Evolutionary conservation across 2,888 invertebrate genomes (phyloP), one percentile per base, ranked within the genome.

Genomic region (Drosophila neonasuta): DNA sequence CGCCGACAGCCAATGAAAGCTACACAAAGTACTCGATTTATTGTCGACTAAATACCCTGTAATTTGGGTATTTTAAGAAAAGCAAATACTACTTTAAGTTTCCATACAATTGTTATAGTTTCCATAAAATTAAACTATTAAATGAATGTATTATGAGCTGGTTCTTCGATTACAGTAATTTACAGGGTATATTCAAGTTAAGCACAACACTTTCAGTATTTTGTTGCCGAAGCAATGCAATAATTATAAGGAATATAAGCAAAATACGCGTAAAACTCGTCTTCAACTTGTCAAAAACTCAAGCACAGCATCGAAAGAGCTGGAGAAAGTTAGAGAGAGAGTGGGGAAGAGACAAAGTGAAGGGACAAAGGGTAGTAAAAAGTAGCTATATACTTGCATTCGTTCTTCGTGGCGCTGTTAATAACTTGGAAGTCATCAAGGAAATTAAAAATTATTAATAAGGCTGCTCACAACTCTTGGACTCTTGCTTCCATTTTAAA

Each of bases 401-500:
- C 49, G 56, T 59, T 66, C 44, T 30, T 48, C 55, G 61, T 60
- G 74, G 49, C 76, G 80, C 83, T 88, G 81, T 80, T 86, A 88
- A 86, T 87, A 89, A 87, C 81, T 88, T 88, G 79, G 79, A 71
- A 86, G 87, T 88, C 89, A 89, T 89, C 84, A 86, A 87, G 89
- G 88, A 89, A 88, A 88, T 88, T 89, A 86, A 89, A 87, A 88
- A 87, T 88, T 89, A 88, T 89, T 88, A 87, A 88, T 89, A 88
- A 89, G 83, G 75, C 74, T 62, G 67, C 68, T 64, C 59, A 65
- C 50, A 67, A 68, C 51, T 62, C 69, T 74, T 36, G 82, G 73
- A 81, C 87, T 80, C 46, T 20, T 20, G 50, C 65, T 64, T 67
- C 62, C 71, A 80, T 76, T 87, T 80, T 63, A 74, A 77, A 84